Evolutionary conservation across 2,113 vertebrate genomes (phyloP), one percentile per base, ranked within the genome.

Genomic region (Odontesthes bonariensis): DNA sequence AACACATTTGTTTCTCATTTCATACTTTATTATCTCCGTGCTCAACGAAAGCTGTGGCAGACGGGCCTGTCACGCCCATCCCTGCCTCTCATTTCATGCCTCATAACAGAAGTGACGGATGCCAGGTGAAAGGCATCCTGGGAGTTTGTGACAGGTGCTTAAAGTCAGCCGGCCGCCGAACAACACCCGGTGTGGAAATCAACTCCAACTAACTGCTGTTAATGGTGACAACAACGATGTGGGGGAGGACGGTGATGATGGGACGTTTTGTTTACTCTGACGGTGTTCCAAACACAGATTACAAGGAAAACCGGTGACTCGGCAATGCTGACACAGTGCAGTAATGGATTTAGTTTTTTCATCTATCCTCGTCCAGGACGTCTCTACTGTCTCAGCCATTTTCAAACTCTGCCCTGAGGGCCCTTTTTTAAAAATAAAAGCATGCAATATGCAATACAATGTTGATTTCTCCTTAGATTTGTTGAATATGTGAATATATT

Each of bases 101-200:
- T 73, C 69, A 27, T 63, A 69, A 78, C 47, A 11, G 54, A 73
- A 2, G 3, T 16, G 54, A 46, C 35, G 72, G 54, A 69, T 63
- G 31, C 9, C 47, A 81, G 83, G 76, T 77, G 83, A 84, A 87
- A 86, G 52, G 81, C 78, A 86, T 83, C 17, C 65, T 84, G 85
- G 74, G 83, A 86, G 69, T 46, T 71, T 64, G 19, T 44, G 77
- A 75, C 76, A 67, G 79, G 72, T 69, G 67, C 75, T 69, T 51
- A 35, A 61, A 79, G 54, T 72, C 56, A 20, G 60, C 47, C 17
- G 13, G 7, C 19, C 47, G 75, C 52, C 35, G 33, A 57, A n/a
- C 3, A 10, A 64, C 47, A 19, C 54, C 69, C 2, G 3, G n/a
- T 13, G 69, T 20, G 67, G 27, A 32, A 56, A 55, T 67, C 1